Conservation (phyloP, 1,140 invertebrate species). For the Campoletis sonorensis region DNA sequence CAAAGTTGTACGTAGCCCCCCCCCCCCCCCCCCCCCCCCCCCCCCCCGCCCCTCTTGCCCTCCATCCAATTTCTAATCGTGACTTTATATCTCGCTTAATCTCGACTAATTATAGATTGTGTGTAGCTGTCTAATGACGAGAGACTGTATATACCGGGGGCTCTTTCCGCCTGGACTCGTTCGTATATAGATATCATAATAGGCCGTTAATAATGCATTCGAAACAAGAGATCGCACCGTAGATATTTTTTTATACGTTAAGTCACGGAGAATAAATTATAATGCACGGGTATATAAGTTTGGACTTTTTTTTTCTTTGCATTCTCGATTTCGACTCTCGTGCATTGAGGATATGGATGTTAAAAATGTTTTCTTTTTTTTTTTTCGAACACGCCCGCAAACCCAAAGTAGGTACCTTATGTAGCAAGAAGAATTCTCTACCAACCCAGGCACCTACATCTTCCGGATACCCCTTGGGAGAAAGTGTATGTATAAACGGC, state of each 20-base stretch:
- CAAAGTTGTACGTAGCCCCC: neutral
- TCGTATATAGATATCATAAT: constrained; percentile 12
- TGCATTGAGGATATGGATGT: neutral
- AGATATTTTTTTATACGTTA: constrained; percentile 28
- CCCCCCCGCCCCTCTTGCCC: no score
- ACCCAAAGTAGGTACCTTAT: neutral
- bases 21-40: neutral
- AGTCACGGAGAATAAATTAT: constrained; percentile 38
- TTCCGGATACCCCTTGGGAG: constrained; percentile 23
- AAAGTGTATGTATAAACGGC: constrained; percentile 39
- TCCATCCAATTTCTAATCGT: constrained; percentile 35
- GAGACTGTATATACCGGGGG: constrained; percentile 14
- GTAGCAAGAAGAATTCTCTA: constrained; percentile 1
- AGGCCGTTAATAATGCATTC: constrained; percentile 13
- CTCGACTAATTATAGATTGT: constrained; percentile 41
- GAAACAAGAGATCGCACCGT: constrained; percentile 5
- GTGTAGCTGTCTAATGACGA: constrained; percentile 30
- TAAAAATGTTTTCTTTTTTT: neutral
- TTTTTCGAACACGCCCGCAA: constrained; percentile 5
- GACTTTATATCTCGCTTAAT: constrained; percentile 34
- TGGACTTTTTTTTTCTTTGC: neutral
- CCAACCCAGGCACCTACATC: neutral
- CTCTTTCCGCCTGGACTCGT: constrained; percentile 27
- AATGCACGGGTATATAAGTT: neutral
- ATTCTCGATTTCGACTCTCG: constrained; percentile 16